Evolutionary conservation across 2,797 vertebrate genomes (phyloP).

Genomic region (Lepus oiostolus): DNA sequence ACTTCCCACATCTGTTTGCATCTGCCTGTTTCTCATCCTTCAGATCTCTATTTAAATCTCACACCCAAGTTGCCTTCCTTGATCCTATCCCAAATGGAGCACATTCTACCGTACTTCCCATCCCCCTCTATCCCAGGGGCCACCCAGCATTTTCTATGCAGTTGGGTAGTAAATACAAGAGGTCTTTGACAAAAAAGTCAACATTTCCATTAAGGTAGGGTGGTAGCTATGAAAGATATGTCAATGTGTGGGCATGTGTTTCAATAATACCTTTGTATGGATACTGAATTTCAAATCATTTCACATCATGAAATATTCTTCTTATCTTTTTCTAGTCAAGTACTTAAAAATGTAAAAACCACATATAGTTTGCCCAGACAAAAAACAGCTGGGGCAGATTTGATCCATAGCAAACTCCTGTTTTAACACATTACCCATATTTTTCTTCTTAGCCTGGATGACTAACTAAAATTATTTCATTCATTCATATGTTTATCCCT

Average conservation of each 20-base stretch:
- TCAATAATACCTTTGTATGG: neutral
- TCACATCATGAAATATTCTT: neutral
- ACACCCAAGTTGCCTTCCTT: too few species aligned
- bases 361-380: neutral
- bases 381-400: neutral
- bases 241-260: neutral
- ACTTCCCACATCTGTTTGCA: too few species aligned
- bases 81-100: too few species aligned
- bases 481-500: neutral
- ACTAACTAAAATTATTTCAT: neutral
- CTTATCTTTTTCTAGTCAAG: neutral
- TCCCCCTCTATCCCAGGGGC: neutral
- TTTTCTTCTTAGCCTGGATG: neutral
- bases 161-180: neutral
- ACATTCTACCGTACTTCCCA: neutral
- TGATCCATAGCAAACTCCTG: neutral
- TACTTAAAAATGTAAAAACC: slow-evolving; percentile 22
- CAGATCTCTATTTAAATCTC: too few species aligned
- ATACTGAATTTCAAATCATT: neutral
- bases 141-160: neutral
- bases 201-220: neutral
- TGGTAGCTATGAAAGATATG: neutral
- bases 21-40: too few species aligned
- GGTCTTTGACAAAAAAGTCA: neutral
- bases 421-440: neutral